A percentile compares a stretch with the other conserved stretches of the same genome.
Conservation (phyloP, 2,888 invertebrate genomes). For the Coelinius sp. region DNA sequence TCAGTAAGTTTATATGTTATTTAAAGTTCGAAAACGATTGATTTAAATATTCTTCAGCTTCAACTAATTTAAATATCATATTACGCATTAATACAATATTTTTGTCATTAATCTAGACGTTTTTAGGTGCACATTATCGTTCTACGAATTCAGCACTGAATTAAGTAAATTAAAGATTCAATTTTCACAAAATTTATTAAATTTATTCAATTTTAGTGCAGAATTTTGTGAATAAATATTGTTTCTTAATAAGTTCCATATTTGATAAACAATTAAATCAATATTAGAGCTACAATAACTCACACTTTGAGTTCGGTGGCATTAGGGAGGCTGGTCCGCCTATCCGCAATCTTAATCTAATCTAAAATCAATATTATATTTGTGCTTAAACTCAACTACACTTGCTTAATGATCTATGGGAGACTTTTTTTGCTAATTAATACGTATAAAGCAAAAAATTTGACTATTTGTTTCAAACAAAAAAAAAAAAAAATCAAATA, state of each 20-base stretch:
- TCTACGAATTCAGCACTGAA: background rate
- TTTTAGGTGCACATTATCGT: background rate
- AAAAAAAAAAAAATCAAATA: constrained; percentile 8
- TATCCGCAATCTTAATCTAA: too few relatives aligned
- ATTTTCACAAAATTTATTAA: background rate
- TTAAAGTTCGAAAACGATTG: constrained; percentile 3
- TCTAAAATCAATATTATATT: background rate
- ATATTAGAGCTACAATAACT: too few relatives aligned
- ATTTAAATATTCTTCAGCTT: constrained; percentile 15
- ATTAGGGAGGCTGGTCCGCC: too few relatives aligned
- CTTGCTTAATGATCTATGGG: constrained; percentile 8
- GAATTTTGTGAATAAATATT: constrained; percentile 2
- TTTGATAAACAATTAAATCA: background rate
- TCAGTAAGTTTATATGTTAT: constrained; percentile 9
- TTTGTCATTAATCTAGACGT: background rate
- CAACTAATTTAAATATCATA: constrained; percentile 4
- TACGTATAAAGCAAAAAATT: background rate
- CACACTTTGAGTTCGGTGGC: too few relatives aligned
- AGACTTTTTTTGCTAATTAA: constrained; percentile 15
- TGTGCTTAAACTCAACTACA: constrained; percentile 7
- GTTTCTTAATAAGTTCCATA: background rate
- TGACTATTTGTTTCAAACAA: constrained; percentile 8
- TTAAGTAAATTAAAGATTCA: background rate
- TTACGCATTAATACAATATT: constrained; percentile 6
- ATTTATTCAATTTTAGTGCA: background rate